Evolutionary conservation across 2,888 invertebrate species (phyloP).

Genomic region (Pseudococcus viburni): DNA sequence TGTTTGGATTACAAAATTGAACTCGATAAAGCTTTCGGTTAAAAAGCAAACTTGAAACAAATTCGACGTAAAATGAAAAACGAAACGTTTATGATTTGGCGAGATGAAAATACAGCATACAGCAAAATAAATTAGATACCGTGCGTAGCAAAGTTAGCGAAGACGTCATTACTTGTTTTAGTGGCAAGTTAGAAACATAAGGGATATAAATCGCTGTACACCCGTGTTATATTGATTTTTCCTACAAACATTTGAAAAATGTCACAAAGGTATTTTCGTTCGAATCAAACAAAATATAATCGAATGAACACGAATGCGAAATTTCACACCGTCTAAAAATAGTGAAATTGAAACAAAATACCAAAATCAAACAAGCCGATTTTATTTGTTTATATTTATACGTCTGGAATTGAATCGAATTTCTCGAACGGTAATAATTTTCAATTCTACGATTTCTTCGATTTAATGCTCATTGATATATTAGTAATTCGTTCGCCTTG

Average conservation of each 20-base stretch:
- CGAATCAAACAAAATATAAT: not conserved
- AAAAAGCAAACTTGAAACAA: too few species aligned
- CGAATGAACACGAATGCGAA: not conserved
- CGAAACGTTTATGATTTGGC: not conserved
- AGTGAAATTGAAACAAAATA: not conserved
- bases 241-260: not conserved
- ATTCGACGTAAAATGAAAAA: not conserved
- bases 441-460: not conserved
- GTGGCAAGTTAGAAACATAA: not conserved
- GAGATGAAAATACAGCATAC: not conserved
- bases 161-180: conserved; percentile 4
- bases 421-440: not conserved
- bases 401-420: too few species aligned
- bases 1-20: too few species aligned
- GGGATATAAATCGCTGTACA: not conserved
- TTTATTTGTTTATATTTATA: not conserved
- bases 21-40: too few species aligned
- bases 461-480: not conserved
- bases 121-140: not conserved
- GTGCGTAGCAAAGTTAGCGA: not conserved
- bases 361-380: not conserved
- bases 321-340: not conserved
- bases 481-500: not conserved
- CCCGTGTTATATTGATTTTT: not conserved
- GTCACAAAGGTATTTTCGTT: conserved; percentile 1